Evolutionary conservation across 1,140 invertebrate genomes (phyloP).

Genomic region (Schmidtea mediterranea): DNA sequence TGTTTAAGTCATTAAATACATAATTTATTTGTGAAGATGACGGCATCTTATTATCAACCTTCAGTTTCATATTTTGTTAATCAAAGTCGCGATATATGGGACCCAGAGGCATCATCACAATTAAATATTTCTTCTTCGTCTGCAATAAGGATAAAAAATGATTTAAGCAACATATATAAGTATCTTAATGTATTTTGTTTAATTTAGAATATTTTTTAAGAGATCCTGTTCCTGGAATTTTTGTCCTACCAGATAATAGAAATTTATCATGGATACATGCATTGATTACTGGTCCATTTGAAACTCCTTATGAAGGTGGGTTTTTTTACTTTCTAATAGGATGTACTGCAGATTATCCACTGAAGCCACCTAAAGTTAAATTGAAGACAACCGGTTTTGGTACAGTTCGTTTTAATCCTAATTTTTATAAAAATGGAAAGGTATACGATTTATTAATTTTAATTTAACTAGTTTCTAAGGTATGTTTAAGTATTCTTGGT

Average conservation of each 20-base stretch:
- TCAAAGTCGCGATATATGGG: too few species aligned
- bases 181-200: too few species aligned
- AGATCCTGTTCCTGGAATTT: constrained; percentile 34
- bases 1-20: too few species aligned
- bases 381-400: constrained; percentile 24
- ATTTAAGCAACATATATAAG: too few species aligned
- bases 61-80: too few species aligned
- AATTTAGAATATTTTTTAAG: constrained; percentile 21
- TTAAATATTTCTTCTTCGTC: too few species aligned
- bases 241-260: constrained; percentile 32
- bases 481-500: constrained; percentile 9
- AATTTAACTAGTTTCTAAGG: constrained; percentile 7
- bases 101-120: too few species aligned
- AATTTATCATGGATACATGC: constrained; percentile 34
- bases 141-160: too few species aligned
- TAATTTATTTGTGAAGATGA: too few species aligned
- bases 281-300: constrained; percentile 36
- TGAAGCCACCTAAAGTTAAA: constrained; percentile 31
- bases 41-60: too few species aligned
- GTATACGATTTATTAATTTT: background rate
- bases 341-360: constrained; percentile 32
- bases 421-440: constrained; percentile 11
- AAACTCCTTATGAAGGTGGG: constrained; percentile 39
- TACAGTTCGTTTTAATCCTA: constrained; percentile 12
- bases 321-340: constrained; percentile 36